Evolutionary conservation across 1,140 invertebrate species (phyloP).

Genomic region (Eueides isabella): DNA sequence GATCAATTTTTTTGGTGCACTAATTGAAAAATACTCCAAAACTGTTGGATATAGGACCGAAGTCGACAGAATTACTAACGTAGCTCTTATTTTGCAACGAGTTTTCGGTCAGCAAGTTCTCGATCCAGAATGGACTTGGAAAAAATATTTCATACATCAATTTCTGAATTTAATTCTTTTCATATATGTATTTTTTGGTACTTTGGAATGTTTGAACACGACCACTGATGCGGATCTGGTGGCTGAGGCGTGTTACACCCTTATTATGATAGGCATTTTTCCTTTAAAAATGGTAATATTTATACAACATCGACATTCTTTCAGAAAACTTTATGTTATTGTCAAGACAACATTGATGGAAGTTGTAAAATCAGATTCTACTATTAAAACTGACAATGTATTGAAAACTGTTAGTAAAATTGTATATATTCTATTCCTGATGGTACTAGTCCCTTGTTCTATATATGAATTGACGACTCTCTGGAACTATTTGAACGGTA

Average conservation of each 20-base stretch:
- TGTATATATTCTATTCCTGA: conserved; percentile 43
- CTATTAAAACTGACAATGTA: conserved; percentile 35
- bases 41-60: conserved; percentile 55
- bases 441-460: conserved; percentile 46
- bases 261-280: conserved; percentile 53
- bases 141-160: conserved; percentile 49
- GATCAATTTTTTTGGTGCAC: conserved; percentile 38
- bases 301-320: conserved; percentile 47
- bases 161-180: conserved; percentile 49
- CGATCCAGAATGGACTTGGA: conserved; percentile 64
- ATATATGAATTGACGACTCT: conserved; percentile 54
- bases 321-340: conserved; percentile 51
- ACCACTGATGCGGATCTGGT: conserved; percentile 47
- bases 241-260: conserved; percentile 61
- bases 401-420: conserved; percentile 45
- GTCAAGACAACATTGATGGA: conserved; percentile 53
- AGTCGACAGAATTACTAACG: conserved; percentile 53
- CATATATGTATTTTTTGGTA: conserved; percentile 63
- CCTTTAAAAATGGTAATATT: conserved; percentile 59
- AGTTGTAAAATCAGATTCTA: conserved; percentile 46
- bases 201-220: conserved; percentile 48
- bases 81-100: conserved; percentile 53
- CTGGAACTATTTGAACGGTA: conserved; percentile 57
- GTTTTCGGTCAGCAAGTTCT: conserved; percentile 63
- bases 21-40: conserved; percentile 48